Evolutionary conservation across 2,113 vertebrate species (phyloP).

Genomic region (Alces alces): DNA sequence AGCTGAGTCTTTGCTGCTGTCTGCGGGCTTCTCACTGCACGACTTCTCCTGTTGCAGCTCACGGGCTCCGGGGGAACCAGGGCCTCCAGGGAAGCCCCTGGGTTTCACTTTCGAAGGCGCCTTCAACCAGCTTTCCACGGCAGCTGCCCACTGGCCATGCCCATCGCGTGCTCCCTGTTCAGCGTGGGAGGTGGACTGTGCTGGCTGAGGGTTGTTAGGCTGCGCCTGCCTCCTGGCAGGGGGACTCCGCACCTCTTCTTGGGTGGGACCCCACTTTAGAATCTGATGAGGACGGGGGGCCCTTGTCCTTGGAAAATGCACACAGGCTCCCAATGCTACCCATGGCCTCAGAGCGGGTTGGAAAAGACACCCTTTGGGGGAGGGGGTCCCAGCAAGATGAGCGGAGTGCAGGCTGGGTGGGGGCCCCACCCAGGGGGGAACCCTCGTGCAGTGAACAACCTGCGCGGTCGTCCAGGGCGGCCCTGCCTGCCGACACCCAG

Average conservation of each 20-base stretch:
- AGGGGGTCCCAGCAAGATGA: not conserved
- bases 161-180: fast-evolving
- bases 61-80: no score
- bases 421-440: not conserved
- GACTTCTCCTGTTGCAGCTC: no score
- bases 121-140: fast-evolving
- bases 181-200: no score
- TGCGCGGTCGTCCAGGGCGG: fast-evolving
- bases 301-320: not conserved
- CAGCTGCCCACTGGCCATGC: no score
- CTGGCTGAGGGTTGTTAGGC: not conserved
- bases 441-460: not conserved
- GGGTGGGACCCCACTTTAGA: not conserved
- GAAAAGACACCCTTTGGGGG: not conserved
- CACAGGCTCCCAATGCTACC: not conserved
- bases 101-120: not conserved
- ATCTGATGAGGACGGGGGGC: not conserved
- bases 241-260: not conserved
- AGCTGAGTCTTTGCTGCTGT: no score
- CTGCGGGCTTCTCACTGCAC: no score
- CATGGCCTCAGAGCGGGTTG: not conserved
- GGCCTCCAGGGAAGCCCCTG: no score
- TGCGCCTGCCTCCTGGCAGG: fast-evolving
- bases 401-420: not conserved
- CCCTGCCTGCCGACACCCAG: not conserved